These are phyloP conservation scores for Condylostylus longicornis DNA, from an alignment of 1,140 invertebrate genomes.

Conservation along the genomic window DNA sequence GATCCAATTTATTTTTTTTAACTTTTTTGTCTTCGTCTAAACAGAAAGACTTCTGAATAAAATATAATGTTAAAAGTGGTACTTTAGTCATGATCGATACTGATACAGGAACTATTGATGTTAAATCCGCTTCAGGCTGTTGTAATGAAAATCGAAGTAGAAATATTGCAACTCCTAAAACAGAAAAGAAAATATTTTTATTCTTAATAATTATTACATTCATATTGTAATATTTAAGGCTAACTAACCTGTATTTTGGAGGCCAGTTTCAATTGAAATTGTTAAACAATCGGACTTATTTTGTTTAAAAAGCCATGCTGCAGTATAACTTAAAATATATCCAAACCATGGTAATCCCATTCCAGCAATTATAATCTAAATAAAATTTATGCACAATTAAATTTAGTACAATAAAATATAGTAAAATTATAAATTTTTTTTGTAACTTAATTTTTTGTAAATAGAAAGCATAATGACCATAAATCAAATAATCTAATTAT, in stretches of 20 bases:
- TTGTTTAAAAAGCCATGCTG: constrained; percentile 43
- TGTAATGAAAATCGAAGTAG: constrained; percentile 53
- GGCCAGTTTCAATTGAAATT: constrained; percentile 83
- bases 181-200: no score
- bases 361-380: constrained; percentile 61
- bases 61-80: constrained; percentile 43
- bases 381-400: background rate
- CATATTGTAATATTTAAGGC: no score
- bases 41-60: no score
- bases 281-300: constrained; percentile 69
- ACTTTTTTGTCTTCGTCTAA: constrained; percentile 1
- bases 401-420: background rate
- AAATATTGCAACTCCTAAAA: constrained; percentile 81
- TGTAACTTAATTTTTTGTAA: no score
- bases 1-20: constrained; percentile 8
- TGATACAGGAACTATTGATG: constrained; percentile 77
- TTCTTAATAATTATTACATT: no score
- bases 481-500: no score
- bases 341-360: constrained; percentile 74
- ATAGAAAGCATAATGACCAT: no score
- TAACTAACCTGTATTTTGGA: constrained; percentile 92
- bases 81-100: constrained; percentile 88
- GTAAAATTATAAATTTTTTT: no score
- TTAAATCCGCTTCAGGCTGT: constrained; percentile 62
- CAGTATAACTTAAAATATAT: constrained; percentile 53